Conservation (phyloP, 2,888 invertebrate genomes). For the Drosophila cognata region DNA sequence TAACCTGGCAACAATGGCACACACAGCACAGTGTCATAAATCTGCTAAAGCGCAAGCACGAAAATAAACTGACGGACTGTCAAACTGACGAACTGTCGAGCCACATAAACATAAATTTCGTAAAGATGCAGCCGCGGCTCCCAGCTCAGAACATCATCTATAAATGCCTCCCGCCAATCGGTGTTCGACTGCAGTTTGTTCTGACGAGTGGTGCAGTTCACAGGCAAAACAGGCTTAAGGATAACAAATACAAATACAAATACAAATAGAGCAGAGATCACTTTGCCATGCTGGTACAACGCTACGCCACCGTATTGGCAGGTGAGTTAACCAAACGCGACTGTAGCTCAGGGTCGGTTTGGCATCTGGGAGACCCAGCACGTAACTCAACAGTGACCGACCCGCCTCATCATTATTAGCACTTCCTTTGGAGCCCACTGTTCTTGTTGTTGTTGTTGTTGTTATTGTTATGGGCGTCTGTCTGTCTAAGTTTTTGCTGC, state of each 20-base stretch:
- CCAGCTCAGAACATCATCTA: constrained; percentile 55
- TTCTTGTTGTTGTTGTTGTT: constrained; percentile 8
- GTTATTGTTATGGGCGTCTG: constrained; percentile 63
- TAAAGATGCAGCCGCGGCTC: constrained; percentile 68
- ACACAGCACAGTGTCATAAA: constrained; percentile 81
- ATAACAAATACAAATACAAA: constrained; percentile 9
- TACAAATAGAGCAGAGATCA: not conserved
- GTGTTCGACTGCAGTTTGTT: constrained; percentile 51
- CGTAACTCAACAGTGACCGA: constrained; percentile 76
- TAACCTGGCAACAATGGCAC: constrained; percentile 74
- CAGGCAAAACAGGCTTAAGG: constrained; percentile 39
- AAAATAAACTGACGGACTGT: constrained; percentile 52
- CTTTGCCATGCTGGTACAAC: constrained; percentile 34
- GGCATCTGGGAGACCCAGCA: constrained; percentile 34
- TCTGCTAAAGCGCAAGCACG: constrained; percentile 73
- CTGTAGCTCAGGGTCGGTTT: constrained; percentile 48
- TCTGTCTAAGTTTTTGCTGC: constrained; percentile 75
- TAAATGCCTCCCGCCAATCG: constrained; percentile 56
- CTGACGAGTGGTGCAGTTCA: constrained; percentile 41
- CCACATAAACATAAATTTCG: constrained; percentile 82
- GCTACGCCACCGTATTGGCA: constrained; percentile 48
- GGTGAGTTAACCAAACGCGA: constrained; percentile 65
- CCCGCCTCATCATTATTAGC: constrained; percentile 70
- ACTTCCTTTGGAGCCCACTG: constrained; percentile 68
- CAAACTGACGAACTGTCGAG: constrained; percentile 51